Evolutionary conservation across 2,888 invertebrate species (phyloP).

Genomic region (Pogonocherus hispidulus): DNA sequence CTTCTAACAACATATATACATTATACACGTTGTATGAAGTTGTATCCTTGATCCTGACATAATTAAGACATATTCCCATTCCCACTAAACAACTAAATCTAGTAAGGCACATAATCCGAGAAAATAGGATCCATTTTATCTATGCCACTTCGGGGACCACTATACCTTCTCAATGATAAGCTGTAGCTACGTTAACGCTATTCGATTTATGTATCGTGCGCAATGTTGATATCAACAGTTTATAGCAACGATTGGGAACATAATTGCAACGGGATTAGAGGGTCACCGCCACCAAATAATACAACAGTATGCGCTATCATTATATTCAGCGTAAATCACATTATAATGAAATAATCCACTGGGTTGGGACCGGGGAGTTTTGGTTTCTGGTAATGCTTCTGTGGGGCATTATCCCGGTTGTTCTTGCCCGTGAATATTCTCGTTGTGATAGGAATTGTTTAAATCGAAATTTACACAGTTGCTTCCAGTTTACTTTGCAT

Average conservation of each 20-base stretch:
- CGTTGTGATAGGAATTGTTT: no score
- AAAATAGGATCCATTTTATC: neutral
- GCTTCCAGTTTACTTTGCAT: no score
- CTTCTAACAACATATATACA: no score
- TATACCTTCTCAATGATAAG: constrained; percentile 13
- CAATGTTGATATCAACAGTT: constrained; percentile 40
- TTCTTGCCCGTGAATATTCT: no score
- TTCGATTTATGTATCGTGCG: constrained; percentile 28
- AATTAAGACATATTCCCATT: no score
- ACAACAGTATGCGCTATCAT: constrained; percentile 12
- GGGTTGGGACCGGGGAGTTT: neutral
- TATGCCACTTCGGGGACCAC: constrained; percentile 5
- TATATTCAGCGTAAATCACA: constrained; percentile 20
- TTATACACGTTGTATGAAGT: no score
- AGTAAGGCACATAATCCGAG: constrained; percentile 6
- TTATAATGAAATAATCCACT: constrained; percentile 27
- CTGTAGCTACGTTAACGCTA: constrained; percentile 8
- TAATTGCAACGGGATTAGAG: constrained; percentile 27
- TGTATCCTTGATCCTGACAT: no score
- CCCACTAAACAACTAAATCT: constrained; percentile 5
- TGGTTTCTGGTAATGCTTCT: neutral
- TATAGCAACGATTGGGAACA: constrained; percentile 35
- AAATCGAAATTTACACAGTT: no score
- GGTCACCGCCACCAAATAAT: constrained; percentile 26
- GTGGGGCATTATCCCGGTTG: neutral